Base-by-base conservation (phyloP, 2,797 vertebrate genomes). In the Hylomyscus alleni region DNA sequence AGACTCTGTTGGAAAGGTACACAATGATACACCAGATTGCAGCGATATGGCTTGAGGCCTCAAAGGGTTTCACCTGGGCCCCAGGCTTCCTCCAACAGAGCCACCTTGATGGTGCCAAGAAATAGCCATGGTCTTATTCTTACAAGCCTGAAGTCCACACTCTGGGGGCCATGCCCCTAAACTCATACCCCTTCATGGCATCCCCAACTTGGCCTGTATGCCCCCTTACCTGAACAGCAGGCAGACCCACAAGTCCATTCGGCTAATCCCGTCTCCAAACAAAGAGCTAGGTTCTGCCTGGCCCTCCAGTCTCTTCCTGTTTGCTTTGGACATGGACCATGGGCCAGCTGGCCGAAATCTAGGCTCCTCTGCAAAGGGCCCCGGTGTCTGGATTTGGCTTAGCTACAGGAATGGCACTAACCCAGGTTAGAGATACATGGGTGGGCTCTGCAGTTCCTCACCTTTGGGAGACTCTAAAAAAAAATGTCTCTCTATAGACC, bases 281-380 rank as follows among this genome's bases (percentile, higher is more conserved):
- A 97, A 92, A 96, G 89, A 73, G 31, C 34, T 93, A 92, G 91
- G 91, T 91, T 84, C 50, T 13, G 90, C 82, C 92, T 52, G 52
- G 52, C 89, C 95, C 75, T 69, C 86, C 37, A 72, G 50, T 69
- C 86, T 94, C 90, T 97, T 97, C 96, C 97, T 96, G 96, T 97
- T 97, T 97, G 94, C 91, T 91, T 95, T 97, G 95, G 97, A 97
- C 47, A 4, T 1, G 17, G 91, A 81, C 84, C 94, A 60, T 3
- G 24, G 78, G 90, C 84, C 96, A 92, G 96, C 93, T 85, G 96
- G 80, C 95, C 56, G 56, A 85, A 60, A 81, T 81, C 26, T 40
- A 62, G 47, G 11, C 31, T 80, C 24, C 50, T 91, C 54, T 65
- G 78, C 76, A 93, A 95, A 95, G 76, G 44, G 37, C 78, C 80